Evolutionary conservation across 2,888 invertebrate genomes (phyloP).

Genomic region (Drosophila nigricruria): DNA sequence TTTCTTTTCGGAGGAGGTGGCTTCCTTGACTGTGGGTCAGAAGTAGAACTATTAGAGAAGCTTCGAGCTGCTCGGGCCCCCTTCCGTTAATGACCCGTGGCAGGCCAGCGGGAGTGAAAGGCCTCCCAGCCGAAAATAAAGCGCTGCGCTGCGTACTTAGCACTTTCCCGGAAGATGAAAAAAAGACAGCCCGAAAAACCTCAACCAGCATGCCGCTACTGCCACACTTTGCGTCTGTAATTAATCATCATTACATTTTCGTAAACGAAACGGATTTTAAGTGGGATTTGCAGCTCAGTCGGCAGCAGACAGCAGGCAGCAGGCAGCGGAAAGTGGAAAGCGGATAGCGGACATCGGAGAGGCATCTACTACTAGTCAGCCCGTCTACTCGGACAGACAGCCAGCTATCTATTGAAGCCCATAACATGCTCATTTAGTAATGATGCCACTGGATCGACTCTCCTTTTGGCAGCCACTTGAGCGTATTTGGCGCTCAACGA

Average conservation of each 20-base stretch:
- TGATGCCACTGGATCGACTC: slow-evolving; percentile 53
- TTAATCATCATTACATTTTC: slow-evolving; percentile 82
- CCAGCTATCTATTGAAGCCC: slow-evolving; percentile 50
- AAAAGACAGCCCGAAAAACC: slow-evolving; percentile 50
- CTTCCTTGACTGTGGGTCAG: background rate
- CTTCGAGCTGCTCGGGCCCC: slow-evolving; percentile 9
- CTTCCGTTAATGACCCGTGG: slow-evolving; percentile 64
- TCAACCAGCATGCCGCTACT: slow-evolving; percentile 46
- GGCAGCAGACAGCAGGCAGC: slow-evolving; percentile 20
- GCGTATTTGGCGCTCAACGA: slow-evolving; percentile 39
- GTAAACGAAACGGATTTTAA: slow-evolving; percentile 81
- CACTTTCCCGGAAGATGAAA: slow-evolving; percentile 57
- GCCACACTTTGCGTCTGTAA: slow-evolving; percentile 63
- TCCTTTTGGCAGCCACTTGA: slow-evolving; percentile 52
- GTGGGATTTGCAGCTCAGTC: slow-evolving; percentile 76
- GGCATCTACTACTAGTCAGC: slow-evolving; percentile 14
- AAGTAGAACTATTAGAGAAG: slow-evolving; percentile 39
- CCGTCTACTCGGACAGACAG: slow-evolving; percentile 25
- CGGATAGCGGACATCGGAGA: background rate
- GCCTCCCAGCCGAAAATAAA: slow-evolving; percentile 21
- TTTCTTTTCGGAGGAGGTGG: slow-evolving; percentile 8
- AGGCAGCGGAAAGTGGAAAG: background rate
- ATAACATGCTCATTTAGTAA: slow-evolving; percentile 80
- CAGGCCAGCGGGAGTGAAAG: slow-evolving; percentile 69
- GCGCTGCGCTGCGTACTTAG: slow-evolving; percentile 60